A percentile compares a stretch with the other conserved stretches of the same genome.
Evolutionary conservation across 2,797 vertebrate species (phyloP).

Genomic region (Megaceryle alcyon): DNA sequence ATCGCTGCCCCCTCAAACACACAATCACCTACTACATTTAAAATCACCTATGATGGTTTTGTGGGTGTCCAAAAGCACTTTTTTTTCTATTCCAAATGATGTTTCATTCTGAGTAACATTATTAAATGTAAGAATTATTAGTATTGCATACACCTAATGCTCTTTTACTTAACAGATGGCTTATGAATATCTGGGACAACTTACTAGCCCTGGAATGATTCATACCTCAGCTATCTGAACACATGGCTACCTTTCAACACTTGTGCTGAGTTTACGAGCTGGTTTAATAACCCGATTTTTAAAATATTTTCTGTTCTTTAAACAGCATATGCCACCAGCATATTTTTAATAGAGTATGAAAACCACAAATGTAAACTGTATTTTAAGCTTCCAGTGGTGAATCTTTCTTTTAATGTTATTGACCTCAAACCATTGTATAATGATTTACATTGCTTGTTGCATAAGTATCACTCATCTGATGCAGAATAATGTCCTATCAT

Average conservation of each 20-base stretch:
- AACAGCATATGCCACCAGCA: background rate
- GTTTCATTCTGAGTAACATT: background rate
- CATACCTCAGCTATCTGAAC: slow-evolving; percentile 45
- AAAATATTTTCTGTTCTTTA: slow-evolving; percentile 7
- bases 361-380: background rate
- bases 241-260: slow-evolving; percentile 56
- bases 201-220: slow-evolving; percentile 49
- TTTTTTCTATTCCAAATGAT: background rate
- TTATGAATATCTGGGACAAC: slow-evolving; percentile 44
- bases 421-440: background rate
- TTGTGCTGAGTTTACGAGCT: background rate
- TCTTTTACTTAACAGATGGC: slow-evolving; percentile 58
- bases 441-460: background rate
- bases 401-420: background rate
- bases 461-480: background rate
- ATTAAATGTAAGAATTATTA: slow-evolving; percentile 42
- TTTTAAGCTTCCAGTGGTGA: background rate
- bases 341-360: background rate
- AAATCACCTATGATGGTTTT: background rate
- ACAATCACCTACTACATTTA: background rate
- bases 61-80: background rate
- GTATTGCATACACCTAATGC: background rate
- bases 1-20: background rate
- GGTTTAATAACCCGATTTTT: slow-evolving; percentile 42
- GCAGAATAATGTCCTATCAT: background rate